Conservation (phyloP, 2,797 vertebrate species). For the Pempheris klunzingeri region DNA sequence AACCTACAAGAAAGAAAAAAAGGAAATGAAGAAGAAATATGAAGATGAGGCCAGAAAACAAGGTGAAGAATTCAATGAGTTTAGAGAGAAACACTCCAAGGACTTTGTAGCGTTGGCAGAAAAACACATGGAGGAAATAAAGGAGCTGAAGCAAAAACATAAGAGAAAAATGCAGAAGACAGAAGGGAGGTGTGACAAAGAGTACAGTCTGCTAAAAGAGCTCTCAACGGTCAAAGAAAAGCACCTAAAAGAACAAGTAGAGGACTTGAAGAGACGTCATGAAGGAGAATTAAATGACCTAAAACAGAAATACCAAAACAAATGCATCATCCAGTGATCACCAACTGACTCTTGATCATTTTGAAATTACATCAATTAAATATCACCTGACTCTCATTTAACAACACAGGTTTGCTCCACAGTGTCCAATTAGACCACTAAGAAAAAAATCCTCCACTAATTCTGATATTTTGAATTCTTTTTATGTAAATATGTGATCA, state of each 20-base stretch:
- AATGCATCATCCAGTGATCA: background rate
- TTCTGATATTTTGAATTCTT: too few species aligned
- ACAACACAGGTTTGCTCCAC: too few species aligned
- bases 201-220: background rate
- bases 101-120: background rate
- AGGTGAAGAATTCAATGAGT: constrained; percentile 46
- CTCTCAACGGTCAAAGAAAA: background rate
- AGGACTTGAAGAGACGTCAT: constrained; percentile 10
- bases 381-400: too few species aligned
- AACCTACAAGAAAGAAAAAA: background rate
- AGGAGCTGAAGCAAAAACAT: background rate
- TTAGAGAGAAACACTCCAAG: background rate
- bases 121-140: background rate
- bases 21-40: background rate
- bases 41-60: constrained; percentile 35
- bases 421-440: too few species aligned
- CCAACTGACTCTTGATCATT: too few species aligned
- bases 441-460: too few species aligned
- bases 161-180: background rate
- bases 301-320: background rate
- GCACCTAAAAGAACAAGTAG: background rate
- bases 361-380: too few species aligned
- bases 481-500: too few species aligned
- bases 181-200: background rate
- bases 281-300: background rate